These are phyloP conservation scores for Tarsius wallacei DNA, from an alignment of 2,797 vertebrate species.

Conservation along the genomic window DNA sequence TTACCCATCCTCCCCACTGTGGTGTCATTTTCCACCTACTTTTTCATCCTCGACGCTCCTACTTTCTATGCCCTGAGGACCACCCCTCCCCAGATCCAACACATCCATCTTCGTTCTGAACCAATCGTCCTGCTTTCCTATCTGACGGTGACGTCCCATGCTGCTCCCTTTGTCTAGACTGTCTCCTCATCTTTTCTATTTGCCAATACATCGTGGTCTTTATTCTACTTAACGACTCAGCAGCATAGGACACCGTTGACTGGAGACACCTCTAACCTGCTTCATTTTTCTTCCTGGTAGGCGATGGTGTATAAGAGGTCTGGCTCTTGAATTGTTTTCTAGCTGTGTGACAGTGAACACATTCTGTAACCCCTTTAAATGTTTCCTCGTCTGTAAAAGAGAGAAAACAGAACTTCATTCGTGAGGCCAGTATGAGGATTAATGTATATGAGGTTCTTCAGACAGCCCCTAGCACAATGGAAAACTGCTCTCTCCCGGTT, in stretches of 20 bases:
- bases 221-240: background rate
- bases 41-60: background rate
- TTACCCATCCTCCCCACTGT: background rate
- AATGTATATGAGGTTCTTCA: background rate
- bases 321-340: background rate
- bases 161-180: background rate
- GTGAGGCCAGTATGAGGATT: background rate
- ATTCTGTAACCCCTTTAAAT: background rate
- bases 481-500: background rate
- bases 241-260: background rate
- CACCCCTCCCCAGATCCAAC: background rate
- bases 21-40: background rate
- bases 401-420: background rate
- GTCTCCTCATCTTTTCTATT: background rate
- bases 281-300: background rate
- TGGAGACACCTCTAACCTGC: background rate
- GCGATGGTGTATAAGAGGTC: background rate
- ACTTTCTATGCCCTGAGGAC: background rate
- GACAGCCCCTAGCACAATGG: background rate
- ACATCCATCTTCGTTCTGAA: background rate
- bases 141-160: background rate
- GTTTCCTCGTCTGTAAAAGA: slow-evolving; percentile 17
- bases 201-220: background rate
- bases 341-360: background rate
- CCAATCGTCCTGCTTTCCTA: background rate